Percentiles rank a stretch among this genome's conserved stretches.
Conservation (phyloP, 2,113 vertebrate species). For the Balaeniceps rex region DNA sequence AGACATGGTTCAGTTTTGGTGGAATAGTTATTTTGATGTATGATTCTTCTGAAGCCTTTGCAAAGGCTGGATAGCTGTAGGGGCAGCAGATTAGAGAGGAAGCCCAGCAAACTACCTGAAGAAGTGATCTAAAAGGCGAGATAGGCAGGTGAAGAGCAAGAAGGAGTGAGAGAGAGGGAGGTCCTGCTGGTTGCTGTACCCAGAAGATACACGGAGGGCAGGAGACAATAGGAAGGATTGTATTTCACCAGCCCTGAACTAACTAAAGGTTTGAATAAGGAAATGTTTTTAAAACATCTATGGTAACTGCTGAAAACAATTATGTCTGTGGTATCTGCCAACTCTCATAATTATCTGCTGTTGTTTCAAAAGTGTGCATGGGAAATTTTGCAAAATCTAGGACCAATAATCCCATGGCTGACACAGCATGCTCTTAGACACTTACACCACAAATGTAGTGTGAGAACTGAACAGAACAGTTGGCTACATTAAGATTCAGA, state of each 20-base stretch:
- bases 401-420: conserved; percentile 12
- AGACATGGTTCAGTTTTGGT: neutral
- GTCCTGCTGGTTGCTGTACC: neutral
- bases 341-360: neutral
- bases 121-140: neutral
- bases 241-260: neutral
- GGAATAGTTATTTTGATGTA: neutral
- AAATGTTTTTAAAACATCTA: conserved; percentile 13
- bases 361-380: neutral
- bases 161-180: neutral
- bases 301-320: conserved; percentile 28
- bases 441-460: neutral
- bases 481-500: neutral
- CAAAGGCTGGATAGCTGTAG: neutral
- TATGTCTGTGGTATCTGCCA: conserved; percentile 4
- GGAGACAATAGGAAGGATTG: neutral
- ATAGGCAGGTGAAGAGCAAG: neutral
- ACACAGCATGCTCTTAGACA: conserved; percentile 19
- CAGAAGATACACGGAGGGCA: neutral
- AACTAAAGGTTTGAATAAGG: neutral
- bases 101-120: neutral
- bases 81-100: neutral
- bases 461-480: conserved; percentile 6
- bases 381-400: conserved; percentile 31
- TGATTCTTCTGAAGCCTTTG: neutral